Conservation (phyloP, 2,113 vertebrate genomes). For the Engystomops pustulosus region DNA sequence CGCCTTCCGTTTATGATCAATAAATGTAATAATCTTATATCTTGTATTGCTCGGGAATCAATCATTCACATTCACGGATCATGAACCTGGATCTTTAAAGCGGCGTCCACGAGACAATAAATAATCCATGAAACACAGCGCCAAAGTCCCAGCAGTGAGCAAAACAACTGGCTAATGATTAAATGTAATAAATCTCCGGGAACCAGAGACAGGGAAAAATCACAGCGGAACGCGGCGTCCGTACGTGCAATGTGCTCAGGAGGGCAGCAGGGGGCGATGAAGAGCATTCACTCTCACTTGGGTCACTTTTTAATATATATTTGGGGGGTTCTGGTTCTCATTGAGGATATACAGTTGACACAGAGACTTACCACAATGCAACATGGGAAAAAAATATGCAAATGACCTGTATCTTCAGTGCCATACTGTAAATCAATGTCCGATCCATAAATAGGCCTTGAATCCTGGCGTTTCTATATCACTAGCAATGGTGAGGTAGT, state of each 20-base stretch:
- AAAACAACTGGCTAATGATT: slow-evolving; percentile 11
- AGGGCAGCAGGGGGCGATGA: neutral
- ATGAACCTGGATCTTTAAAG: neutral
- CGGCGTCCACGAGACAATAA: slow-evolving; percentile 21
- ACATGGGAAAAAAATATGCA: too few species aligned
- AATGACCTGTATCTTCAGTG: too few species aligned
- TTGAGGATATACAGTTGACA: too few species aligned
- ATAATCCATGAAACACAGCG: neutral
- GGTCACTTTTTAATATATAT: too few species aligned
- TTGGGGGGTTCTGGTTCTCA: too few species aligned
- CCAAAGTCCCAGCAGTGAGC: slow-evolving; percentile 8
- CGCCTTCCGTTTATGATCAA: slow-evolving; percentile 3
- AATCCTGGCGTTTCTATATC: too few species aligned
- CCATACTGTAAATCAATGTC: too few species aligned
- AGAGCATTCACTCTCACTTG: neutral
- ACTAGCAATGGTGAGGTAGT: too few species aligned
- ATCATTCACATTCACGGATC: slow-evolving; percentile 34
- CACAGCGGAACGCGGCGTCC: neutral
- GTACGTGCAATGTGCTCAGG: neutral
- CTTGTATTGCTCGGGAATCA: neutral
- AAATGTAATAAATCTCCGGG: slow-evolving; percentile 15
- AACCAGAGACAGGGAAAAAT: neutral
- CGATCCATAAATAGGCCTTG: too few species aligned
- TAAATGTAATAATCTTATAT: slow-evolving; percentile 47
- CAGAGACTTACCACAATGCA: too few species aligned